phyloP scores from a whole-genome alignment of 2,113 vertebrate genomes.

The Elephantulus edwardii region DNA sequence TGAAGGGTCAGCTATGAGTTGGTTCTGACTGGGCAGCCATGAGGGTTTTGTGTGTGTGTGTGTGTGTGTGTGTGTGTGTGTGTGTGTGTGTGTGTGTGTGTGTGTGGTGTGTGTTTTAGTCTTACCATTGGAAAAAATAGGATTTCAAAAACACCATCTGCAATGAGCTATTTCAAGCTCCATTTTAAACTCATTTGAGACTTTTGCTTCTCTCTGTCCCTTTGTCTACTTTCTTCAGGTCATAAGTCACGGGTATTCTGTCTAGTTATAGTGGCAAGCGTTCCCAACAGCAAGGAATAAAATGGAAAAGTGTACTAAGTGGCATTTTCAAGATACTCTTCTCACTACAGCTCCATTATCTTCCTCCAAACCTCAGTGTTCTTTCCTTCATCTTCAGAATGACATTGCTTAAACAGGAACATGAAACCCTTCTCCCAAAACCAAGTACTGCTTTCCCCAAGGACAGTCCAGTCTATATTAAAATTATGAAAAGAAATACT shows the following conservation, averaged over 20 bases:
- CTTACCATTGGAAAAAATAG: neutral
- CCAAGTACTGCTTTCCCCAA: neutral
- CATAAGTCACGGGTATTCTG: neutral
- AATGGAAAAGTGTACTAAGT: neutral
- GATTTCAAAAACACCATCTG: neutral
- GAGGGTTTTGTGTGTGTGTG: too few relatives aligned
- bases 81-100: too few relatives aligned
- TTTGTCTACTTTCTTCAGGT: neutral
- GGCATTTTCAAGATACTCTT: neutral
- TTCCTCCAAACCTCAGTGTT: neutral
- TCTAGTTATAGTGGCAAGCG: neutral
- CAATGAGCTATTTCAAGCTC: slow-evolving; percentile 5
- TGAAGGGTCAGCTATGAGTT: too few relatives aligned
- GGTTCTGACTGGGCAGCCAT: too few relatives aligned
- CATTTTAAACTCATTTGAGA: neutral
- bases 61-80: too few relatives aligned
- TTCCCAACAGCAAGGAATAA: neutral
- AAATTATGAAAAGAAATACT: neutral
- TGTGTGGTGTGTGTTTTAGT: too few relatives aligned
- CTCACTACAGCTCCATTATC: neutral
- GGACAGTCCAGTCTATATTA: neutral
- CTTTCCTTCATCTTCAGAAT: neutral
- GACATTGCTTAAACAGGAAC: neutral
- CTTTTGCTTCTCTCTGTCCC: neutral
- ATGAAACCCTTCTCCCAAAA: neutral